Conservation (phyloP, 2,888 invertebrate genomes). For the Phrixothrix hirtus region DNA sequence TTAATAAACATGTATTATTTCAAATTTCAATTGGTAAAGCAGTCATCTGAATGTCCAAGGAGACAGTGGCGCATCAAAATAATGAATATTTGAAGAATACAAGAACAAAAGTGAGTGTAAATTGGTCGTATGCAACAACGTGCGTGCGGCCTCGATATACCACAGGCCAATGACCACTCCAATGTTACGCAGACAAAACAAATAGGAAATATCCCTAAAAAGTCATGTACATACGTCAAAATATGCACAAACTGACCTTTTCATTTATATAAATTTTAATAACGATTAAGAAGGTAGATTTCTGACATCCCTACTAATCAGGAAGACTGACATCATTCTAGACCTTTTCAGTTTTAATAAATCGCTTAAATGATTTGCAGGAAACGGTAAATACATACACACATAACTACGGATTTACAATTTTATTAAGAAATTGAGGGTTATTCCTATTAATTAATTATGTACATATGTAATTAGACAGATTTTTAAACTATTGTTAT, state of each 20-base stretch:
- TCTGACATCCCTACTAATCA: neutral
- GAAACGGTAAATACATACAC: no score
- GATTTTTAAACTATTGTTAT: no score
- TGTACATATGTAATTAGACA: no score
- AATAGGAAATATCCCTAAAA: conserved; percentile 20
- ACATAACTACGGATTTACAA: no score
- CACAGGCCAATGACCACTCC: conserved; percentile 51
- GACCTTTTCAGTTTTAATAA: neutral
- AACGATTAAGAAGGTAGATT: neutral
- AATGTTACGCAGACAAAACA: conserved; percentile 48
- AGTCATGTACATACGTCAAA: conserved; percentile 4
- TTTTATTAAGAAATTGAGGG: no score
- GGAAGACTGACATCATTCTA: neutral
- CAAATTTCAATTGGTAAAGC: conserved; percentile 45
- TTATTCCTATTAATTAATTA: no score
- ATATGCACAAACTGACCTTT: conserved; percentile 12
- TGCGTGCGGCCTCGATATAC: conserved; percentile 52
- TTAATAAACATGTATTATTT: conserved; percentile 42
- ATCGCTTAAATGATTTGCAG: neutral
- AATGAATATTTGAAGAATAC: conserved; percentile 28
- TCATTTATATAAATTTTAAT: conserved; percentile 1
- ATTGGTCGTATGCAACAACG: conserved; percentile 38
- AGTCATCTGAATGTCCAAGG: conserved; percentile 44
- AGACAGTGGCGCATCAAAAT: conserved; percentile 41
- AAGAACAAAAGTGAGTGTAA: conserved; percentile 31